These are phyloP conservation scores for Campoplex nolae DNA, from an alignment of 2,888 invertebrate genomes.

Conservation along the genomic window DNA sequence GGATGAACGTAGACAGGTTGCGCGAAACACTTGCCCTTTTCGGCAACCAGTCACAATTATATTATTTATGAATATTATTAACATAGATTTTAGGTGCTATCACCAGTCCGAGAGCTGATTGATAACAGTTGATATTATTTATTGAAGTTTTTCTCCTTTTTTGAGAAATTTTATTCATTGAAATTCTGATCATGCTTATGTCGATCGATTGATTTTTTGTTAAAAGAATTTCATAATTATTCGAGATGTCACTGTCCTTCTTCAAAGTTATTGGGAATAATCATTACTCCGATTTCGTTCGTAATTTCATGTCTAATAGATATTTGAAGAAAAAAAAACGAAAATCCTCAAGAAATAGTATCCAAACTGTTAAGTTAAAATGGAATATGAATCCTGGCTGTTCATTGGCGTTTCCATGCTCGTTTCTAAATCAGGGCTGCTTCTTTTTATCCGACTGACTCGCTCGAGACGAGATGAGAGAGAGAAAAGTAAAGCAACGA, in stretches of 20 bases:
- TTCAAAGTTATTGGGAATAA: neutral
- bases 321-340: neutral
- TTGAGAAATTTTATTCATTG: neutral
- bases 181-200: neutral
- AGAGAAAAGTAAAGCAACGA: constrained; percentile 41
- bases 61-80: constrained; percentile 70
- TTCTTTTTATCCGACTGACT: constrained; percentile 31
- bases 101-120: neutral
- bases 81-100: constrained; percentile 47
- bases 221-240: neutral
- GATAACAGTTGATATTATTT: constrained; percentile 2
- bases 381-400: neutral
- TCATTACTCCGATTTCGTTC: neutral
- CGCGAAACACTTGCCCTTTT: constrained; percentile 69
- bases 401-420: neutral
- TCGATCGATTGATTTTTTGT: neutral
- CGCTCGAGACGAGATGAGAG: constrained; percentile 29
- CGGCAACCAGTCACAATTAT: constrained; percentile 62
- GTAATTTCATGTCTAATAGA: neutral
- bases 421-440: neutral
- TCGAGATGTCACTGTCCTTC: neutral
- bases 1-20: constrained; percentile 79
- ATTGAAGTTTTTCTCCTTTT: constrained; percentile 18
- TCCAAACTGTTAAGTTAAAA: neutral
- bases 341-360: neutral